A percentile compares a stretch with the other conserved stretches of the same genome.
Conservation (phyloP, 2,113 vertebrate species). For the Todiramphus saurophagus region DNA sequence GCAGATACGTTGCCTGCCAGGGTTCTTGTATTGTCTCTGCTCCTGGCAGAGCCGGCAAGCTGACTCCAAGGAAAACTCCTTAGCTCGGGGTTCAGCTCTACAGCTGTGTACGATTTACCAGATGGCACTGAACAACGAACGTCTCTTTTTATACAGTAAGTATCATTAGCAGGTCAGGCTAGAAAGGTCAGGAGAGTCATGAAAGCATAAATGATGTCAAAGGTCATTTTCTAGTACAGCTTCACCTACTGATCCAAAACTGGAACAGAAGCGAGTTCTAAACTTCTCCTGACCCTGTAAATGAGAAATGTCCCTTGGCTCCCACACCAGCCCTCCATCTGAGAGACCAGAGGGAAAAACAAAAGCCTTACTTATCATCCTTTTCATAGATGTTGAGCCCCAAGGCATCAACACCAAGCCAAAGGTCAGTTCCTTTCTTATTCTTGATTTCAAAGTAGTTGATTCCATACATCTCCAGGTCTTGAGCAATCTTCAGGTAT, state of each 20-base stretch:
- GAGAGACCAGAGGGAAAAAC: background rate
- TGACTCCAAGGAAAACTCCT: background rate
- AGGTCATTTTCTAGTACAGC: background rate
- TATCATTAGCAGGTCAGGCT: background rate
- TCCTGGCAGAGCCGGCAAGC: background rate
- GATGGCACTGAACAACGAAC: background rate
- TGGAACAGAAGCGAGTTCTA: background rate
- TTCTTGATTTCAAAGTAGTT: conserved; percentile 99
- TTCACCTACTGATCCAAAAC: background rate
- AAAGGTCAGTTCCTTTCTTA: conserved; percentile 95
- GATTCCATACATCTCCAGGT: conserved; percentile 98
- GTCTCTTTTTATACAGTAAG: background rate
- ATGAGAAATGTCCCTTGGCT: background rate
- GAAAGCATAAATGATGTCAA: background rate
- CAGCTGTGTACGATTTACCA: rapidly evolving
- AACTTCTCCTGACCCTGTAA: background rate
- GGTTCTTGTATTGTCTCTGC: rapidly evolving
- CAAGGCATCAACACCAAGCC: conserved; percentile 93
- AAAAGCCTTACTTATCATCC: conserved; percentile 89
- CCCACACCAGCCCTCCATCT: background rate
- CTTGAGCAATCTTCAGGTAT: conserved; percentile 96
- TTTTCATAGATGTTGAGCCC: conserved; percentile 97
- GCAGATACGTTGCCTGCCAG: background rate
- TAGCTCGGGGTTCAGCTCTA: background rate
- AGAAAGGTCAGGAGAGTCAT: background rate